Evolutionary conservation across 2,797 vertebrate species (phyloP).

Genomic region (Triplophysa yarkandensis): DNA sequence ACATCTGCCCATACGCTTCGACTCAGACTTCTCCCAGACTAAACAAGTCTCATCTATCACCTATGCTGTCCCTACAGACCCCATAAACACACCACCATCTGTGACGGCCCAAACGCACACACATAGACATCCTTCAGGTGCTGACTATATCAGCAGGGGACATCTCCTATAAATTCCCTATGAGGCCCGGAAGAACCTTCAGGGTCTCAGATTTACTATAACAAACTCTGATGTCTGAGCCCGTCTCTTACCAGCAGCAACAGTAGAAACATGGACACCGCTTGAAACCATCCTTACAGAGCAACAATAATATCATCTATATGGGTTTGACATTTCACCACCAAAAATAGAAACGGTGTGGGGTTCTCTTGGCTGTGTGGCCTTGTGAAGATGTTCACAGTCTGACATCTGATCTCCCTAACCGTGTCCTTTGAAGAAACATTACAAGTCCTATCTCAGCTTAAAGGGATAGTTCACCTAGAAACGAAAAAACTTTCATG

Average conservation of each 20-base stretch:
- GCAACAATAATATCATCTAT: conserved; percentile 26
- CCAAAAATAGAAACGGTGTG: conserved; percentile 25
- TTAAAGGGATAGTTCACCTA: background rate
- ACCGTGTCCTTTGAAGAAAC: conserved; percentile 15
- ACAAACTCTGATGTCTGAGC: conserved; percentile 10
- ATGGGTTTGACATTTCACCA: conserved; percentile 17
- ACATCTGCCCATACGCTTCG: background rate
- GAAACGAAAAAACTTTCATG: no score
- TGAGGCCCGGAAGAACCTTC: conserved; percentile 1
- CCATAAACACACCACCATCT: conserved; percentile 52
- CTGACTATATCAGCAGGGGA: conserved; percentile 7
- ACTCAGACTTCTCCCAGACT: conserved; percentile 33
- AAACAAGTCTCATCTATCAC: conserved; percentile 48
- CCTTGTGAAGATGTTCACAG: conserved; percentile 21
- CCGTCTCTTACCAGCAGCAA: conserved; percentile 17
- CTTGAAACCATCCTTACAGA: conserved; percentile 31
- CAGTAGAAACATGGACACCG: background rate
- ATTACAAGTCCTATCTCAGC: background rate
- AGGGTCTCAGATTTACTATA: conserved; percentile 10
- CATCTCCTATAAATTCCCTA: conserved; percentile 34
- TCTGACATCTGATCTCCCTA: conserved; percentile 15
- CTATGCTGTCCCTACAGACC: conserved; percentile 43
- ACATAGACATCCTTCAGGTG: conserved; percentile 19
- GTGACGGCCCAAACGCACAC: conserved; percentile 23
- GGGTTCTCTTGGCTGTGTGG: conserved; percentile 2